These are phyloP conservation scores for Drosophila mimetica DNA, from an alignment of 2,888 invertebrate genomes.

Conservation along the genomic window DNA sequence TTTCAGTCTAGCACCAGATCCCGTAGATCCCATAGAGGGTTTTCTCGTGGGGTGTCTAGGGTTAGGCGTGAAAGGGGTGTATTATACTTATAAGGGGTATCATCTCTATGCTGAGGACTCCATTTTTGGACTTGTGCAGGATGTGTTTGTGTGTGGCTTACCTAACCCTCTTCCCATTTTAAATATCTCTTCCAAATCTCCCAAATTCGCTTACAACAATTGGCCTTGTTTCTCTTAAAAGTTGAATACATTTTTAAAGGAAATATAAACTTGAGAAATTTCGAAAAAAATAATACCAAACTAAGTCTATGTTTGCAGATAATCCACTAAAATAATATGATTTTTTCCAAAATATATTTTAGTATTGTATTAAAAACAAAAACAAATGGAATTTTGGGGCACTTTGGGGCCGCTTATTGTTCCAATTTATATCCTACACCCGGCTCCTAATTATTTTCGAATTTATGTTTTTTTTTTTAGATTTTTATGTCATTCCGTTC, in stretches of 20 bases:
- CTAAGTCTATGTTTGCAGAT: too few species aligned
- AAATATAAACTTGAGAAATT: not conserved
- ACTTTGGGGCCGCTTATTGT: too few species aligned
- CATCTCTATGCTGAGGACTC: slow-evolving; percentile 5
- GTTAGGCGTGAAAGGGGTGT: slow-evolving; percentile 18
- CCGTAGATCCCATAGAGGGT: not conserved
- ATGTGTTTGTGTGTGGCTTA: slow-evolving; percentile 26
- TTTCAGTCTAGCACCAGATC: slow-evolving; percentile 10
- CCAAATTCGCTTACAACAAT: slow-evolving; percentile 1
- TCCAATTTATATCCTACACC: too few species aligned
- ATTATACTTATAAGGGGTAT: not conserved
- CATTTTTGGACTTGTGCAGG: slow-evolving; percentile 2
- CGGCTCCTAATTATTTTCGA: too few species aligned
- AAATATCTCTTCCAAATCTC: slow-evolving; percentile 3
- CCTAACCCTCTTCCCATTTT: slow-evolving; percentile 6
- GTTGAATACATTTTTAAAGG: not conserved
- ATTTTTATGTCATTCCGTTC: too few species aligned
- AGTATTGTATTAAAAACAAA: too few species aligned
- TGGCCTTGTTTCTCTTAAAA: not conserved
- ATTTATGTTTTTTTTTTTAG: too few species aligned
- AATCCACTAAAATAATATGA: too few species aligned
- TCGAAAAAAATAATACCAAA: not conserved
- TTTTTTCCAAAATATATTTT: too few species aligned
- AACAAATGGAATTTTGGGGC: too few species aligned
- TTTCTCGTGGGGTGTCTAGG: slow-evolving; percentile 36